These are phyloP conservation scores for Smittia sp. DNA, from an alignment of 2,888 invertebrate species.

Conservation along the genomic window DNA sequence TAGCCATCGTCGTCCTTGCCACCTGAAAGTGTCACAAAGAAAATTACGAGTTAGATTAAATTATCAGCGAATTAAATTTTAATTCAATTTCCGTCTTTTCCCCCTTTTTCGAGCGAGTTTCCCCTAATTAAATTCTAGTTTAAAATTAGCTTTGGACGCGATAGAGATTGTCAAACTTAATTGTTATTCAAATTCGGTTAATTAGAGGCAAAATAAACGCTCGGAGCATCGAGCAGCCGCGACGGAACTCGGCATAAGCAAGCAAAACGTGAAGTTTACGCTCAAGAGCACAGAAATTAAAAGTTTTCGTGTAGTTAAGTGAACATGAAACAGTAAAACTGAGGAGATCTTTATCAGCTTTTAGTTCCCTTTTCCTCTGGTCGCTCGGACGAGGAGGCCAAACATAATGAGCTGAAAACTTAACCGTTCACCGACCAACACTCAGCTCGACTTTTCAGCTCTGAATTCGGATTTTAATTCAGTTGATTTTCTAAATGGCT, in stretches of 20 bases:
- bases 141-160: slow-evolving; percentile 16
- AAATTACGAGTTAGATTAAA: neutral
- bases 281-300: slow-evolving; percentile 37
- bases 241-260: slow-evolving; percentile 6
- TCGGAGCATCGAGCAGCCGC: neutral
- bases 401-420: slow-evolving; percentile 26
- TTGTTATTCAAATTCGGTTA: slow-evolving; percentile 30
- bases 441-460: neutral
- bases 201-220: slow-evolving; percentile 6
- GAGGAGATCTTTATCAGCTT: slow-evolving; percentile 40
- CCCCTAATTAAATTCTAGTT: slow-evolving; percentile 30
- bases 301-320: slow-evolving; percentile 24
- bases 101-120: slow-evolving; percentile 3
- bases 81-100: slow-evolving; percentile 15
- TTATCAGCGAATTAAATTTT: slow-evolving; percentile 3
- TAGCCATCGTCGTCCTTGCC: slow-evolving; percentile 78
- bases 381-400: neutral
- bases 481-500: slow-evolving; percentile 32
- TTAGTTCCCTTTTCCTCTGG: slow-evolving; percentile 34
- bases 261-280: slow-evolving; percentile 29
- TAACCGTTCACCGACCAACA: slow-evolving; percentile 26
- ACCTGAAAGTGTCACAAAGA: slow-evolving; percentile 56
- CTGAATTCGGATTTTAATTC: neutral
- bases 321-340: slow-evolving; percentile 39
- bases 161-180: slow-evolving; percentile 39